Percentiles rank a stretch among this genome's conserved stretches.
Conservation (phyloP, 2,888 invertebrate species). For the Taenaris catops region DNA sequence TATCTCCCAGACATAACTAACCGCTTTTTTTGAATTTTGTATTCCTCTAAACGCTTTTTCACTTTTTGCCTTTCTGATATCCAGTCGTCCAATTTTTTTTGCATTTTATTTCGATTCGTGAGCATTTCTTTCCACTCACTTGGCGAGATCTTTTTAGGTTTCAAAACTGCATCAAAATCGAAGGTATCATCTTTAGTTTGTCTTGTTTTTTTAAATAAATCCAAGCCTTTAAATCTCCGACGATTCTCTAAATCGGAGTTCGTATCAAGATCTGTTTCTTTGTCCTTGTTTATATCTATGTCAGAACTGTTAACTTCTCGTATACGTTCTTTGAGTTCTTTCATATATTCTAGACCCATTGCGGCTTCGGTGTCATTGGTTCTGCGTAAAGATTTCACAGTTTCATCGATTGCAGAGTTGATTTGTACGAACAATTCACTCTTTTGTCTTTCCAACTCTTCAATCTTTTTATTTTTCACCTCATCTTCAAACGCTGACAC, state of each 20-base stretch:
- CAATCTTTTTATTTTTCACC: conserved; percentile 22
- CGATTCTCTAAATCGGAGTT: conserved; percentile 14
- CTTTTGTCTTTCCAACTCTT: conserved; percentile 36
- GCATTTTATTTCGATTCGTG: conserved; percentile 23
- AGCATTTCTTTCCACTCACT: conserved; percentile 21
- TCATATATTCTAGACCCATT: conserved; percentile 34
- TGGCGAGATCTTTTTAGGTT: conserved; percentile 21
- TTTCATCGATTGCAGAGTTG: conserved; percentile 41
- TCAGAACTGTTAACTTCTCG: conserved; percentile 29
- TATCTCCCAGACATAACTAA: conserved; percentile 18
- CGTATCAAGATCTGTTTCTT: conserved; percentile 3
- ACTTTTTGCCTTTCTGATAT: conserved; percentile 25
- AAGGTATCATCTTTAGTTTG: conserved; percentile 13
- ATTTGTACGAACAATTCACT: conserved; percentile 35
- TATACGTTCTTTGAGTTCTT: conserved; percentile 36
- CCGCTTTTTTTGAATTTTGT: conserved; percentile 19
- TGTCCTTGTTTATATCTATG: not conserved
- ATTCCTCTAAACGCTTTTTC: conserved; percentile 29
- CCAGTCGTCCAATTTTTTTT: conserved; percentile 38
- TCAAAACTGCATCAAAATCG: conserved; percentile 19
- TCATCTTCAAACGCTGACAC: conserved; percentile 4
- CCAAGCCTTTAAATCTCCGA: conserved; percentile 10
- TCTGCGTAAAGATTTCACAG: conserved; percentile 29
- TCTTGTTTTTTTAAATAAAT: conserved; percentile 8
- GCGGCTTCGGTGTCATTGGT: conserved; percentile 37